Conservation (phyloP, 1,140 invertebrate species). For the Conus ventricosus region DNA sequence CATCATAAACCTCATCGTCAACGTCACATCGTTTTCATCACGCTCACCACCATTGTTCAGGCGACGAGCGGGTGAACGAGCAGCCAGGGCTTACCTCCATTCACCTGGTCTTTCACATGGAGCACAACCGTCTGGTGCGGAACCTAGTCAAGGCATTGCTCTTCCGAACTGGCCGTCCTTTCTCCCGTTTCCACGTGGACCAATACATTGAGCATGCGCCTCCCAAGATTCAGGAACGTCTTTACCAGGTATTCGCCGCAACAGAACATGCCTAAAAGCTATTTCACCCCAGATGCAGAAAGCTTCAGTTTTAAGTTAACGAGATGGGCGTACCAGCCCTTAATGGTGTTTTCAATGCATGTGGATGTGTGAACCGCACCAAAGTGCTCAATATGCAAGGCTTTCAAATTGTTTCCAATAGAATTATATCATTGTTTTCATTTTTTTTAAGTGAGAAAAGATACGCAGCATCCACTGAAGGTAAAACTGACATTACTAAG, state of each 20-base stretch:
- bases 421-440: too few relatives aligned
- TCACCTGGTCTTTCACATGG: slow-evolving; percentile 96
- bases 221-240: neutral
- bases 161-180: slow-evolving; percentile 81
- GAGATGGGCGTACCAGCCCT: neutral
- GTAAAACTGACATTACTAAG: too few relatives aligned
- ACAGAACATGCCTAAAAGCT: neutral
- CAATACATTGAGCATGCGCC: slow-evolving; percentile 73
- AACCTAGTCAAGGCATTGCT: slow-evolving; percentile 71
- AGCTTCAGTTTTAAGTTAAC: neutral
- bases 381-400: too few relatives aligned
- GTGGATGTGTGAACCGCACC: too few relatives aligned
- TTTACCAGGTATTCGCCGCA: slow-evolving; percentile 32
- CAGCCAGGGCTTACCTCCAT: slow-evolving; percentile 90
- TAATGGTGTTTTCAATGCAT: neutral
- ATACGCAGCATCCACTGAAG: too few relatives aligned
- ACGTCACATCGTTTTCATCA: too few relatives aligned
- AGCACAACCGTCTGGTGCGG: slow-evolving; percentile 95
- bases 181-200: slow-evolving; percentile 83
- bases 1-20: too few relatives aligned
- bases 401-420: too few relatives aligned
- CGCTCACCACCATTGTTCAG: slow-evolving; percentile 74
- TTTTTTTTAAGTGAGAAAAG: too few relatives aligned
- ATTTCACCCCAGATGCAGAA: neutral
- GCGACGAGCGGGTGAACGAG: slow-evolving; percentile 90